Base-by-base conservation (phyloP, 2,797 vertebrate species). In the Poliocrania exsul region DNA sequence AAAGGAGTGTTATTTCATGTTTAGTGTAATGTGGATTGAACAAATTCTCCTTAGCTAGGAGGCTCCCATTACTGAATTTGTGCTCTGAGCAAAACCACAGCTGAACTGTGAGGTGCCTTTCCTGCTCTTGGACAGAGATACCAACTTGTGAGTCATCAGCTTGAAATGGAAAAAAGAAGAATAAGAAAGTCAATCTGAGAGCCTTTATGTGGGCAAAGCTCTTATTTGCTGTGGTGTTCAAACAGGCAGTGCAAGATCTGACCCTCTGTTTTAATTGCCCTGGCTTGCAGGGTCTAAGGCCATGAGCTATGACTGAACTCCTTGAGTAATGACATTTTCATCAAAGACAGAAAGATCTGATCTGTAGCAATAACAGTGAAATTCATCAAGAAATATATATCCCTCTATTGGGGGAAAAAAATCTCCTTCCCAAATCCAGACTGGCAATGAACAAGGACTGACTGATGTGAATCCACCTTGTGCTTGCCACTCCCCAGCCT, bases 381-480 rank as follows among this genome's bases (percentile, higher is more conserved):
- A 65, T 64, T 35, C 4, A 77, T 75, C 6, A 44, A 35, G 3
- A 65, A 46, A 49, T 47, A 7, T 26, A 28, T 53, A 67, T 18
- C 14, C 13, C 24, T 74, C 4, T 15, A 5, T 13, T 15, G 7
- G 10, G 50, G 13, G 18, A 5, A 25, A 72, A 33, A 61, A 64
- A 12, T n/a, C 6, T 21, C 37, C 17, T 2, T 89, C 53, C 50
- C 16, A 77, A 24, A 17, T 7, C 29, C 7, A 73, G 20, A 47
- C 31, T 60, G 47, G 16, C 23, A 61, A 60, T 5, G 40, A 60
- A 40, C 17, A 66, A 60, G 42, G 57, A 69, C 47, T 16, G n/a
- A 82, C 72, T 13, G 5, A 5, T 1, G 3, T 0, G 0, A 56
- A 69, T 44, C 8, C n/a, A 56, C 31, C 37, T 49, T 9, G 60